These are phyloP conservation scores for Nymphicus hollandicus DNA, from an alignment of 2,113 vertebrate species.

Conservation along the genomic window DNA sequence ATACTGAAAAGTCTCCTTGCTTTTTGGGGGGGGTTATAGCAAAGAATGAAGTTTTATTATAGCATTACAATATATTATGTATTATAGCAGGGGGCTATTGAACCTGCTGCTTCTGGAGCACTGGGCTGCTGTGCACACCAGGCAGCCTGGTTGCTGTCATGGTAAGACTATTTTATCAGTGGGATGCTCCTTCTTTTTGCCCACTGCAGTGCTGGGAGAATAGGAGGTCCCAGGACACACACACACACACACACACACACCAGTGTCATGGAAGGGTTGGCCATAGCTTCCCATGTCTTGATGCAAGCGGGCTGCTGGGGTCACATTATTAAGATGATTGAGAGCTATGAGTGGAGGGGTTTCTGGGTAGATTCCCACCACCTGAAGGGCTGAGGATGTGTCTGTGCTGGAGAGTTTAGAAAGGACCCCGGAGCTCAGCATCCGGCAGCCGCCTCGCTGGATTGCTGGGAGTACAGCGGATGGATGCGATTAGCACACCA, in stretches of 20 bases:
- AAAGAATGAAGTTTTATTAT: background rate
- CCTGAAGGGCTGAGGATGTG: background rate
- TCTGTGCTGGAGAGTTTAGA: background rate
- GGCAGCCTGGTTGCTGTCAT: background rate
- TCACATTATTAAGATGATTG: background rate
- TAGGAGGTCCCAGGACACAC: background rate
- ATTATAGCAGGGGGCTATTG: background rate
- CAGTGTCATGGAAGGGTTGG: accelerated
- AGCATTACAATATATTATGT: background rate
- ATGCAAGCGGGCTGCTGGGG: background rate
- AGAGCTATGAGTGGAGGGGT: background rate
- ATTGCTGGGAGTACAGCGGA: background rate
- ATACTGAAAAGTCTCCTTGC: background rate
- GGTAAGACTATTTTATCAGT: background rate
- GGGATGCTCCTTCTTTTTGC: background rate
- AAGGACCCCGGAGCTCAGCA: background rate
- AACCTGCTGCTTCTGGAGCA: background rate
- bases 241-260: too few species aligned
- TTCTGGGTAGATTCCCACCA: background rate
- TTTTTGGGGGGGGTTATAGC: background rate
- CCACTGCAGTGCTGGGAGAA: background rate
- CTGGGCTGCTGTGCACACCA: background rate
- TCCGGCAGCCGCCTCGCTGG: accelerated
- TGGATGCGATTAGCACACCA: background rate
- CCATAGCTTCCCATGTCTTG: background rate